A percentile compares a stretch with the other conserved stretches of the same genome.
phyloP scores from a whole-genome alignment of 2,113 vertebrate species.

The Passer domesticus region DNA sequence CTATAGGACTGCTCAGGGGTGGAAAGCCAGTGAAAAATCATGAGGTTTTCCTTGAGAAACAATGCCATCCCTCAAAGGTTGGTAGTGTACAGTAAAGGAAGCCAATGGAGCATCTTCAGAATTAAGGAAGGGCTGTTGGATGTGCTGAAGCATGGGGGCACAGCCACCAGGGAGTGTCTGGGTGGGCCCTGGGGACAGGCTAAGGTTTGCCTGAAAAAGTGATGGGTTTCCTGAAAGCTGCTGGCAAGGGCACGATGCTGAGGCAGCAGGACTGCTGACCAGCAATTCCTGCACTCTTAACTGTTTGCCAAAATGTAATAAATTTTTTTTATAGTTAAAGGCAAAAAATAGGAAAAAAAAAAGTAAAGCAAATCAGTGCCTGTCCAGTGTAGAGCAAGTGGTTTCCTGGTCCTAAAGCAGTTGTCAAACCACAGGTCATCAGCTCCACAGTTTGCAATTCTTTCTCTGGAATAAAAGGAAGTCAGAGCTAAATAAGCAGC shows the following conservation, averaged over 20 bases:
- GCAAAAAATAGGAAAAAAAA: conserved; percentile 19
- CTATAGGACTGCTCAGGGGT: not conserved
- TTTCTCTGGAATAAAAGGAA: not conserved
- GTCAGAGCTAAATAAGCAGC: not conserved
- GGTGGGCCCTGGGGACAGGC: not conserved
- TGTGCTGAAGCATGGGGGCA: not conserved
- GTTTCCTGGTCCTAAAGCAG: not conserved
- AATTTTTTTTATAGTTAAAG: not conserved
- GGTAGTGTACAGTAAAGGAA: not conserved
- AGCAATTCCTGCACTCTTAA: not conserved
- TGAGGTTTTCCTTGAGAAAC: not conserved
- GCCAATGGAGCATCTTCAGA: not conserved
- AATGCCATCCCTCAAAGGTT: not conserved
- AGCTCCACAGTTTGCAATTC: not conserved
- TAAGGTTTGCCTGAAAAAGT: not conserved
- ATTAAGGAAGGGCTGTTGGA: not conserved
- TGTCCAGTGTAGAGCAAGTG: not conserved
- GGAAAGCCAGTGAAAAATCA: not conserved
- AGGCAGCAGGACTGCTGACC: conserved; percentile 19
- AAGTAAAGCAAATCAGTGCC: not conserved
- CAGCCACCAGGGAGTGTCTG: not conserved
- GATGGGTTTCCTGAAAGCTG: not conserved
- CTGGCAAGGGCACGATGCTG: conserved; percentile 2
- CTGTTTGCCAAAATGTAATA: not conserved
- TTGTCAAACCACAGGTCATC: not conserved